Percentiles rank a stretch among this genome's conserved stretches.
Evolutionary conservation across 2,888 invertebrate genomes (phyloP).

Genomic region (Zygothrica quintamaculata): DNA sequence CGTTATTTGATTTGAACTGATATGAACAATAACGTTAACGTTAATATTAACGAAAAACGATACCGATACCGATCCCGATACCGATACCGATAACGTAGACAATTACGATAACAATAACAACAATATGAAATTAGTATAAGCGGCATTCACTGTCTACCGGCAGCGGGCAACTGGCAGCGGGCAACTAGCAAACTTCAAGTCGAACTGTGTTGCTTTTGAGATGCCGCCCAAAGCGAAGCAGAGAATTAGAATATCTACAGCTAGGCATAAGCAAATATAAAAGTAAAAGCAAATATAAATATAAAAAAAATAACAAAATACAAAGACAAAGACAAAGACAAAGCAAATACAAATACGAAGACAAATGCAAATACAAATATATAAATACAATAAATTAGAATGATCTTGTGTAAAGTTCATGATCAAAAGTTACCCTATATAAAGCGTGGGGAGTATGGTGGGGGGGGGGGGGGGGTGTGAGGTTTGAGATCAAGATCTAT

Average conservation of each 20-base stretch:
- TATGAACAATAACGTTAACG: conserved; percentile 9
- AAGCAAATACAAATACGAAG: background rate
- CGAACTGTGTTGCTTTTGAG: conserved; percentile 26
- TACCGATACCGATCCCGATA: conserved; percentile 13
- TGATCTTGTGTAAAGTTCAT: background rate
- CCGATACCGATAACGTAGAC: conserved; percentile 6
- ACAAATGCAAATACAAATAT: no score
- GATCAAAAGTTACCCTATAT: conserved; percentile 9
- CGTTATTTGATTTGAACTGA: background rate
- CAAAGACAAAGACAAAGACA: no score
- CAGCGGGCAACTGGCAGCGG: conserved; percentile 36
- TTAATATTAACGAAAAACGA: no score
- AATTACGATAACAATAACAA: conserved; percentile 1
- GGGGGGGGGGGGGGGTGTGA: no score
- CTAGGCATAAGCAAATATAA: conserved; percentile 15
- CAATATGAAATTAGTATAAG: conserved; percentile 11
- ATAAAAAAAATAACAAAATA: no score
- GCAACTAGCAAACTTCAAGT: conserved; percentile 22
- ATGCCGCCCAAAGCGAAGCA: conserved; percentile 21
- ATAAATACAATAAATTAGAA: conserved; percentile 1
- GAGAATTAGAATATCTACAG: conserved; percentile 27
- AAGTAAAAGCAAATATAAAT: background rate
- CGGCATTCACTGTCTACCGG: conserved; percentile 44
- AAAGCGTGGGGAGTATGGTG: no score
- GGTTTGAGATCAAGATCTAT: no score